Evolutionary conservation across 1,140 invertebrate genomes (phyloP).

Genomic region (Heliconius hermathena): DNA sequence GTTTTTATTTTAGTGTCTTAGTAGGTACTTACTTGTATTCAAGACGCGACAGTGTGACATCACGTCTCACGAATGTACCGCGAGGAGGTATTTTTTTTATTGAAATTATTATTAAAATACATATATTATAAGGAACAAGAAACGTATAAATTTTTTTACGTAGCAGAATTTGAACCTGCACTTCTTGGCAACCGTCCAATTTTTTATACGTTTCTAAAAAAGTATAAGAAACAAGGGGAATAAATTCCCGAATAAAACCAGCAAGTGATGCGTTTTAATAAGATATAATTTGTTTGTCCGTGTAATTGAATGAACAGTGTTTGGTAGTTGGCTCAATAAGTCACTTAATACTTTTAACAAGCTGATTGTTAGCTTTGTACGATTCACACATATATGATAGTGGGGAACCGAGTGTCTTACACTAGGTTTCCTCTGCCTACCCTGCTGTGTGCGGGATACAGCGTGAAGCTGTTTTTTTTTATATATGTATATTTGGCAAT

Average conservation of each 20-base stretch:
- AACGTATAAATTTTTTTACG: no score
- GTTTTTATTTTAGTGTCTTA: constrained; percentile 64
- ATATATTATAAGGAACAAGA: neutral
- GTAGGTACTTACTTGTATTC: constrained; percentile 62
- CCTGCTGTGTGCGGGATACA: no score
- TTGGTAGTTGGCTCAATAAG: constrained; percentile 49
- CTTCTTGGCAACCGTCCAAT: no score
- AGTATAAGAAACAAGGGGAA: neutral
- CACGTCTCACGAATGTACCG: constrained; percentile 61
- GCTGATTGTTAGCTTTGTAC: constrained; percentile 38
- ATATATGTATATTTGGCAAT: no score
- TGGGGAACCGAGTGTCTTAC: no score
- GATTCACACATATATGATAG: constrained; percentile 23
- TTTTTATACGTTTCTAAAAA: no score
- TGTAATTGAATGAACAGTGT: constrained; percentile 44
- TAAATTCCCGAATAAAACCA: constrained; percentile 15
- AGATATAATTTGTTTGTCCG: constrained; percentile 44
- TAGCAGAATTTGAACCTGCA: no score
- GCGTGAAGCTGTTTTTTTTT: no score
- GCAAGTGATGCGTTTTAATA: constrained; percentile 47
- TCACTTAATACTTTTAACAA: constrained; percentile 51
- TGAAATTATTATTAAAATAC: constrained; percentile 20
- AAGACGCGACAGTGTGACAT: constrained; percentile 70
- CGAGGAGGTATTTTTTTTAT: constrained; percentile 25
- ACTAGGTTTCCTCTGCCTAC: no score